These are phyloP conservation scores for Drosophila sordidapex DNA, from an alignment of 2,888 invertebrate species.

Conservation along the genomic window DNA sequence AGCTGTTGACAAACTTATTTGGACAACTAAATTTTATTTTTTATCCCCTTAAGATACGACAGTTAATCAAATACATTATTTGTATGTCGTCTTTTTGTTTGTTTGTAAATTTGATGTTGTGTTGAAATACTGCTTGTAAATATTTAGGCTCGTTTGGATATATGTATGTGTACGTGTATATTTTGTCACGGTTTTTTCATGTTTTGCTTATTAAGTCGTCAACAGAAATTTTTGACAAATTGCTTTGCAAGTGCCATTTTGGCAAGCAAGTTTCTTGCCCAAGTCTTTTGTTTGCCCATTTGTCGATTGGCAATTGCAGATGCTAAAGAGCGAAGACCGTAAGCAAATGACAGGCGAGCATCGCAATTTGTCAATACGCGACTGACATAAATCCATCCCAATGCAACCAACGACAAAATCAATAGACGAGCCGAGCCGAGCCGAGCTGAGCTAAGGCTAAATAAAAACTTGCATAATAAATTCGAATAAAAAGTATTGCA, in stretches of 20 bases:
- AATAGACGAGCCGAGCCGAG: conserved; percentile 38
- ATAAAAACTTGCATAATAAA: conserved; percentile 67
- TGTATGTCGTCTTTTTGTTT: conserved; percentile 31
- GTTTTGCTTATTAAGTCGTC: conserved; percentile 54
- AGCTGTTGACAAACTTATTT: conserved; percentile 15
- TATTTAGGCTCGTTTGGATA: neutral
- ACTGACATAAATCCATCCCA: conserved; percentile 74
- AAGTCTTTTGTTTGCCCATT: conserved; percentile 58
- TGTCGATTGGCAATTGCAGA: conserved; percentile 51
- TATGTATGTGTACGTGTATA: conserved; percentile 13
- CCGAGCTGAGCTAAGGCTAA: conserved; percentile 14
- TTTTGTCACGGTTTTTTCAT: conserved; percentile 46
- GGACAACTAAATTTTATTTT: conserved; percentile 5
- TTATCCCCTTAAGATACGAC: conserved; percentile 11
- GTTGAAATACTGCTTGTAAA: conserved; percentile 37
- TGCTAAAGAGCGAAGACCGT: conserved; percentile 32
- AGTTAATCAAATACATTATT: conserved; percentile 36
- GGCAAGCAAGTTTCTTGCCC: conserved; percentile 46
- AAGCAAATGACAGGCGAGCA: conserved; percentile 58
- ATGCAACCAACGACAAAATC: conserved; percentile 51
- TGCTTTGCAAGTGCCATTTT: conserved; percentile 47
- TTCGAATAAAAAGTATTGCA: conserved; percentile 57
- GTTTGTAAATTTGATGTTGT: conserved; percentile 14
- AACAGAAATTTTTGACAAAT: conserved; percentile 50
- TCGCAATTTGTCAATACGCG: conserved; percentile 69